phyloP scores from a whole-genome alignment of 2,888 invertebrate genomes.

The Drosophila multiciliata region DNA sequence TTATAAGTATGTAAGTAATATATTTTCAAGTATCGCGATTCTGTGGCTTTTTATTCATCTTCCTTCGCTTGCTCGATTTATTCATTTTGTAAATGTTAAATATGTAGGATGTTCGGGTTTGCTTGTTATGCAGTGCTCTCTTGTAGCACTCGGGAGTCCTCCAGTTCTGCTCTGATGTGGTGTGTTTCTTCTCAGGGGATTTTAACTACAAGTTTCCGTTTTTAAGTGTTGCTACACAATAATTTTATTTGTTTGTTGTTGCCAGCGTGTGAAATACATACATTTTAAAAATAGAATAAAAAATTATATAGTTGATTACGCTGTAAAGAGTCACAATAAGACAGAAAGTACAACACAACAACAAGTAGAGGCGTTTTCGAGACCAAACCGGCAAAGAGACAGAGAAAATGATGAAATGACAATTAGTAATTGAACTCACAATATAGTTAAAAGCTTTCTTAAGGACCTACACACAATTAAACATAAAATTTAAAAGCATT shows the following conservation, averaged over 20 bases:
- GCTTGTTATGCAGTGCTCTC: conserved; percentile 16
- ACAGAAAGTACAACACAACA: conserved; percentile 36
- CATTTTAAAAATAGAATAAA: conserved; percentile 75
- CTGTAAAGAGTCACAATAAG: conserved; percentile 66
- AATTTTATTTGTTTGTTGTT: conserved; percentile 69
- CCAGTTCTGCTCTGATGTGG: conserved; percentile 16
- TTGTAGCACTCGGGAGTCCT: conserved; percentile 21
- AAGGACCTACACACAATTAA: conserved; percentile 21
- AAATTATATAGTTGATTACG: conserved; percentile 81
- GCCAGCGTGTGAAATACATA: conserved; percentile 76
- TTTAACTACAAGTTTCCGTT: conserved; percentile 73
- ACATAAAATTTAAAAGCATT: conserved; percentile 24
- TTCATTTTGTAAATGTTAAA: conserved; percentile 54
- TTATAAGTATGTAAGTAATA: conserved; percentile 77
- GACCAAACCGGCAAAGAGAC: conserved; percentile 66
- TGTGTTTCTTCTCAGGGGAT: conserved; percentile 9
- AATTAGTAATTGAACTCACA: conserved; percentile 25
- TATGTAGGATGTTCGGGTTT: conserved; percentile 32
- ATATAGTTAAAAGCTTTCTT: neutral
- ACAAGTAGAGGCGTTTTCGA: conserved; percentile 31
- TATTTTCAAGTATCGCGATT: conserved; percentile 64
- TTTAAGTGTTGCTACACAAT: conserved; percentile 73
- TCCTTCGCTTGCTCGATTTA: conserved; percentile 27
- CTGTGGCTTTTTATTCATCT: conserved; percentile 38
- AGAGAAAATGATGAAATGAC: conserved; percentile 36